Evolutionary conservation across 2,888 invertebrate genomes (phyloP).

Genomic region (Leptarthrus brevirostris): DNA sequence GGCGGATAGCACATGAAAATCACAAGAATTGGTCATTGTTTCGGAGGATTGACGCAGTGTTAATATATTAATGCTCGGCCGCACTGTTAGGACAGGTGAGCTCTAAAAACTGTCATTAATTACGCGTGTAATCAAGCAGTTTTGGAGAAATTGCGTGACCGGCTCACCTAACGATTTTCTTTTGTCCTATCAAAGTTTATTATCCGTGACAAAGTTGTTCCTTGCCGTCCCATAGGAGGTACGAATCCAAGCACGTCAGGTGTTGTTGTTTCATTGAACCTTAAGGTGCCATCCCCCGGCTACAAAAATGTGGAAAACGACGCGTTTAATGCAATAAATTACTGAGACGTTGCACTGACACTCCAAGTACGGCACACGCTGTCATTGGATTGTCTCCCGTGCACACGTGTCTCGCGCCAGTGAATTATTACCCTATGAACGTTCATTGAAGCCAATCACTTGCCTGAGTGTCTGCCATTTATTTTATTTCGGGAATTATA

Average conservation of each 20-base stretch:
- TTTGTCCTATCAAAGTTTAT: background rate
- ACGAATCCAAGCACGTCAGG: slow-evolving; percentile 1
- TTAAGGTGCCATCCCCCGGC: slow-evolving; percentile 20
- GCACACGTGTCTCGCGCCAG: slow-evolving; percentile 24
- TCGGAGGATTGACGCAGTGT: no score
- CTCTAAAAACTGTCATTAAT: background rate
- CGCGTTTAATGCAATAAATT: slow-evolving; percentile 34
- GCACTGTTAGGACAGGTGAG: no score
- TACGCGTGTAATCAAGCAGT: slow-evolving; percentile 13
- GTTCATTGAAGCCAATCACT: slow-evolving; percentile 42
- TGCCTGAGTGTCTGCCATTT: slow-evolving; percentile 36
- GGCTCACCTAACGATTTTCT: background rate
- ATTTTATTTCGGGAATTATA: slow-evolving; percentile 34
- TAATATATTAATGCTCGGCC: no score
- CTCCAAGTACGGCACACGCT: slow-evolving; percentile 16
- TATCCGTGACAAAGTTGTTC: background rate
- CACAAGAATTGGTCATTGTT: background rate
- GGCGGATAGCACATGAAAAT: background rate
- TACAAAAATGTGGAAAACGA: slow-evolving; percentile 9
- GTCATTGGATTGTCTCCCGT: slow-evolving; percentile 14
- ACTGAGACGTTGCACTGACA: slow-evolving; percentile 23
- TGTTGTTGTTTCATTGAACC: slow-evolving; percentile 16
- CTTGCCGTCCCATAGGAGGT: background rate
- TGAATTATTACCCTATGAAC: slow-evolving; percentile 21
- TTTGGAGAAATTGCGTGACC: slow-evolving; percentile 32